Conservation (phyloP, 2,113 vertebrate species). For the Rhynchopsitta pachyrhyncha region DNA sequence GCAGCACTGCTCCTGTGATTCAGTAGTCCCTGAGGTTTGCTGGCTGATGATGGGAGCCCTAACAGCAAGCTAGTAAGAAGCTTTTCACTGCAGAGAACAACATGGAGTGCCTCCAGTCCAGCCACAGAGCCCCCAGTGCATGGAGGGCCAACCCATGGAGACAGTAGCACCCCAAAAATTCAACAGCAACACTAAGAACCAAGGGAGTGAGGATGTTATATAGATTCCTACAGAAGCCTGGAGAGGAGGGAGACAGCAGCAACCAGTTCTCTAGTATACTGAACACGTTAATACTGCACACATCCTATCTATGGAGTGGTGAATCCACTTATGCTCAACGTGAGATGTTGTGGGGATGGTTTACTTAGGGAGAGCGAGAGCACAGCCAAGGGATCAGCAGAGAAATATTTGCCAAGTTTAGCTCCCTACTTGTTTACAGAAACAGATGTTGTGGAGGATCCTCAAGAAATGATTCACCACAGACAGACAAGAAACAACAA, state of each 20-base stretch:
- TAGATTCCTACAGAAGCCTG: neutral
- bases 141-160: fast-evolving
- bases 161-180: neutral
- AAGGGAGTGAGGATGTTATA: neutral
- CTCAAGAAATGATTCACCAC: conserved; percentile 15
- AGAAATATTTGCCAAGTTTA: neutral
- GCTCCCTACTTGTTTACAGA: conserved; percentile 11
- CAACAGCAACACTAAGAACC: fast-evolving
- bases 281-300: fast-evolving
- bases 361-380: neutral
- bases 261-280: neutral
- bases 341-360: neutral
- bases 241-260: neutral
- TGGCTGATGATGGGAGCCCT: fast-evolving
- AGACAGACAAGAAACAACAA: neutral
- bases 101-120: neutral
- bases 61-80: neutral
- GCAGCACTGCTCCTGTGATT: neutral
- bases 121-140: neutral
- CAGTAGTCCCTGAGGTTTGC: neutral
- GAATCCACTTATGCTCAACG: fast-evolving
- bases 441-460: conserved; percentile 18
- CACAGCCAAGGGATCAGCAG: neutral
- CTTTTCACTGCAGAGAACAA: neutral
- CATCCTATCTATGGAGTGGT: fast-evolving